Conservation (phyloP, 2,113 vertebrate genomes). For the Tupaia tana region DNA sequence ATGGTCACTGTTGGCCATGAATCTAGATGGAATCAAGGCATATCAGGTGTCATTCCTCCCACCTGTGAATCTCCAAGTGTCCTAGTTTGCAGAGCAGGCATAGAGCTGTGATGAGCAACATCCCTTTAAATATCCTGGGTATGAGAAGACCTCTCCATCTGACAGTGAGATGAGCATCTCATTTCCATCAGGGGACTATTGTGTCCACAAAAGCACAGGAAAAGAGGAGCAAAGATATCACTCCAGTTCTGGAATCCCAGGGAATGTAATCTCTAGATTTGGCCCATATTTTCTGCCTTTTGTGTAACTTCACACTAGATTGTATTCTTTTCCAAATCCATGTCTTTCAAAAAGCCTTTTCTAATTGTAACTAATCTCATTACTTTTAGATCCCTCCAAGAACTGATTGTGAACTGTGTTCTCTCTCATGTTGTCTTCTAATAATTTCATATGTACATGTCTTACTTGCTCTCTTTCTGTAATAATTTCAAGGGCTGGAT, state of each 20-base stretch:
- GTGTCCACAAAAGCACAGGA: background rate
- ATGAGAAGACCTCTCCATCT: background rate
- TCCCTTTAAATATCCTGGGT: background rate
- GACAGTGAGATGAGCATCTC: background rate
- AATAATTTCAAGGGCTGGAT: background rate
- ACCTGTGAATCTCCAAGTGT: background rate
- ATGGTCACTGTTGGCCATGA: background rate
- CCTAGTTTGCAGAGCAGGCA: background rate
- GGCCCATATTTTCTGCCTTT: background rate
- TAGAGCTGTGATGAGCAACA: background rate
- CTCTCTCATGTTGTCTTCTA: background rate
- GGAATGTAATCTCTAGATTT: background rate
- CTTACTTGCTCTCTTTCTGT: background rate
- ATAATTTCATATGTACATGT: background rate
- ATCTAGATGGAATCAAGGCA: background rate
- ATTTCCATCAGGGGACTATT: background rate
- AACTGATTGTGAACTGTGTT: background rate
- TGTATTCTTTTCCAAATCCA: background rate
- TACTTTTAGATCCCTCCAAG: slow-evolving; percentile 14
- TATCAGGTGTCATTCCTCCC: background rate
- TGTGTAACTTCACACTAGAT: background rate
- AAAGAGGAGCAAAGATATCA: background rate
- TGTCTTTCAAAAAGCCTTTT: background rate
- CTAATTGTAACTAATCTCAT: background rate
- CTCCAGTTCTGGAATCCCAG: background rate